Percentiles rank a stretch among this genome's conserved stretches.
Conservation (phyloP, 2,888 invertebrate genomes). For the Arctia plantaginis region DNA sequence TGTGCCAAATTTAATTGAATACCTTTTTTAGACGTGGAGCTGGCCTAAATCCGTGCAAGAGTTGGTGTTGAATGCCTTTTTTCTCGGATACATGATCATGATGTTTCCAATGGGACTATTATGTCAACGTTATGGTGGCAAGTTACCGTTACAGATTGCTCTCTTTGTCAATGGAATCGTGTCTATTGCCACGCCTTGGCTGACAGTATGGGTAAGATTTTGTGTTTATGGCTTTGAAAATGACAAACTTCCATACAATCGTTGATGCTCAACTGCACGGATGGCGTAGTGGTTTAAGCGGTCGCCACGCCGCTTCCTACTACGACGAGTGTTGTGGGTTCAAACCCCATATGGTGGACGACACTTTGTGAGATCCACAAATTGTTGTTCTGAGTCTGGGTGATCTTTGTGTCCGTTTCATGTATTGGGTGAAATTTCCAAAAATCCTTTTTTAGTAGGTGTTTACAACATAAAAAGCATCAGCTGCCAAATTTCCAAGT, state of each 20-base stretch:
- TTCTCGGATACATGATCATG: slow-evolving; percentile 82
- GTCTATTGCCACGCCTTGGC: slow-evolving; percentile 63
- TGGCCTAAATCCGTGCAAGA: slow-evolving; percentile 71
- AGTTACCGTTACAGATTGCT: slow-evolving; percentile 78
- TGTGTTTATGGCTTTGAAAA: neutral
- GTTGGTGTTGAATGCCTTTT: slow-evolving; percentile 77
- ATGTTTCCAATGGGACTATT: slow-evolving; percentile 85
- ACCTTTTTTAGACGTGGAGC: slow-evolving; percentile 57
- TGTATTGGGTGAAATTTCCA: too few species aligned
- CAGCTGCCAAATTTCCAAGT: too few species aligned
- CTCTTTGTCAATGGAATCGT: slow-evolving; percentile 63
- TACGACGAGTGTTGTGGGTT: too few species aligned
- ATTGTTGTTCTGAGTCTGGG: too few species aligned
- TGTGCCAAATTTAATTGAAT: neutral
- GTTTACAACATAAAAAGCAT: neutral
- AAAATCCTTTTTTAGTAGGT: too few species aligned
- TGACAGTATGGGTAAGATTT: slow-evolving; percentile 60
- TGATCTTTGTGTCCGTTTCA: too few species aligned
- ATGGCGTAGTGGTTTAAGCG: too few species aligned
- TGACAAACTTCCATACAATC: neutral
- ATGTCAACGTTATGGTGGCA: slow-evolving; percentile 88
- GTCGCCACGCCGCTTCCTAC: too few species aligned
- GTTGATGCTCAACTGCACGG: neutral
- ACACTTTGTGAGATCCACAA: too few species aligned
- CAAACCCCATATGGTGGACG: too few species aligned